These are phyloP conservation scores for Natator depressus DNA, from an alignment of 2,113 vertebrate species.

Conservation along the genomic window DNA sequence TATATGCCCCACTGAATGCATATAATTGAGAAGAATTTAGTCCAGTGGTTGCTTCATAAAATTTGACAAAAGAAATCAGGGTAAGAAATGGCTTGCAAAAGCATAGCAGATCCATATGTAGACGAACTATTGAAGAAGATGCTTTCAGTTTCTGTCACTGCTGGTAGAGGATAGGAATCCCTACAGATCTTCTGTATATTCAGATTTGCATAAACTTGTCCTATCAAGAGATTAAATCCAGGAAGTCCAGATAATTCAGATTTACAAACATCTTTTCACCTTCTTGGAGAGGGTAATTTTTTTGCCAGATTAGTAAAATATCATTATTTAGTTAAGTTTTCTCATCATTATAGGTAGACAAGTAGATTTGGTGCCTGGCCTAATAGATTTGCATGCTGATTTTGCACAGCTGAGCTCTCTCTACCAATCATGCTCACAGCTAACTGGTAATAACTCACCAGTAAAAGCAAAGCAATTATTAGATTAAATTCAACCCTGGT, in stretches of 20 bases:
- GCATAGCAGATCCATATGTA: neutral
- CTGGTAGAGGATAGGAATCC: neutral
- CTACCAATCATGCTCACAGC: neutral
- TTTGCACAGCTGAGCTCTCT: neutral
- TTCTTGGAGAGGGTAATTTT: neutral
- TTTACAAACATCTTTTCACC: neutral
- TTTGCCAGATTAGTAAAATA: neutral
- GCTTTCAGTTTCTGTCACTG: neutral
- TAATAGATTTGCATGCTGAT: neutral
- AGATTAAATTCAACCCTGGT: neutral
- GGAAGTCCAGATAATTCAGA: neutral
- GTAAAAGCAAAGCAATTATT: neutral
- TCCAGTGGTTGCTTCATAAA: neutral
- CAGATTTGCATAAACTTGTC: neutral
- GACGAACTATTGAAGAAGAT: neutral
- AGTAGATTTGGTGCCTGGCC: neutral
- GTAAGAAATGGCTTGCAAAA: neutral
- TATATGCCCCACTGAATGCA: neutral
- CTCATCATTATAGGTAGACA: neutral
- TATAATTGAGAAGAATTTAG: neutral
- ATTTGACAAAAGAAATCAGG: neutral
- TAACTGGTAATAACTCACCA: neutral
- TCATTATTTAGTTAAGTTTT: neutral
- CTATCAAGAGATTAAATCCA: neutral
- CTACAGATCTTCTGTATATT: neutral